phyloP scores from a whole-genome alignment of 2,797 vertebrate genomes.

The Anabas testudineus region DNA sequence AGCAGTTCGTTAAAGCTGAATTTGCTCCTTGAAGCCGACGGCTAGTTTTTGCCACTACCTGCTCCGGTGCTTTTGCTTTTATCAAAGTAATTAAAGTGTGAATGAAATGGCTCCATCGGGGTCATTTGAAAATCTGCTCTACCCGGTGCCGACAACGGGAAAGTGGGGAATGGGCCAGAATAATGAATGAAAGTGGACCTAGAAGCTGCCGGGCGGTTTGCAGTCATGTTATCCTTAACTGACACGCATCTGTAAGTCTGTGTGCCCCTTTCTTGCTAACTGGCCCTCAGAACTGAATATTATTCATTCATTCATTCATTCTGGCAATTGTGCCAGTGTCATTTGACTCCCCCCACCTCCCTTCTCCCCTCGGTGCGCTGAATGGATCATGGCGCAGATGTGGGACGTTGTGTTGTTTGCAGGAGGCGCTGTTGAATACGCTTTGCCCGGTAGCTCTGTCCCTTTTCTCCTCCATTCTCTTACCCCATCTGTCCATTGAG shows the following conservation, averaged over 20 bases:
- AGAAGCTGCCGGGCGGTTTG: slow-evolving; percentile 22
- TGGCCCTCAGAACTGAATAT: slow-evolving; percentile 28
- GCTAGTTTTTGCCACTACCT: neutral
- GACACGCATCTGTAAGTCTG: neutral
- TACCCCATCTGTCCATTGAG: slow-evolving; percentile 22
- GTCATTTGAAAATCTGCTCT: slow-evolving; percentile 31
- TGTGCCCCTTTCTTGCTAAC: slow-evolving; percentile 13
- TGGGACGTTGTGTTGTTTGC: slow-evolving; percentile 60
- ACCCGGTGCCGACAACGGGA: slow-evolving; percentile 5
- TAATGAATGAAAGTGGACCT: slow-evolving; percentile 28
- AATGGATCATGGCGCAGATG: slow-evolving; percentile 67
- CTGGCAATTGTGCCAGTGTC: slow-evolving; percentile 58
- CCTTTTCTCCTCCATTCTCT: neutral
- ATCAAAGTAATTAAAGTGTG: neutral
- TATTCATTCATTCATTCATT: slow-evolving; percentile 50
- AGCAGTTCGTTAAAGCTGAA: neutral
- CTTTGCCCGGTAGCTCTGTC: slow-evolving; percentile 49
- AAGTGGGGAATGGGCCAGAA: slow-evolving; percentile 52
- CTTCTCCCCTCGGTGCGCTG: slow-evolving; percentile 16
- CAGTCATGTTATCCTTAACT: neutral
- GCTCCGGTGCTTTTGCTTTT: neutral
- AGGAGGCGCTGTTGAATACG: slow-evolving; percentile 70
- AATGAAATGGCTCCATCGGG: neutral
- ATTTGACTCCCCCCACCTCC: slow-evolving; percentile 44
- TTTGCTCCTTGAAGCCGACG: neutral